Evolutionary conservation across 2,888 invertebrate genomes (phyloP).

Genomic region (Auanema sp.): DNA sequence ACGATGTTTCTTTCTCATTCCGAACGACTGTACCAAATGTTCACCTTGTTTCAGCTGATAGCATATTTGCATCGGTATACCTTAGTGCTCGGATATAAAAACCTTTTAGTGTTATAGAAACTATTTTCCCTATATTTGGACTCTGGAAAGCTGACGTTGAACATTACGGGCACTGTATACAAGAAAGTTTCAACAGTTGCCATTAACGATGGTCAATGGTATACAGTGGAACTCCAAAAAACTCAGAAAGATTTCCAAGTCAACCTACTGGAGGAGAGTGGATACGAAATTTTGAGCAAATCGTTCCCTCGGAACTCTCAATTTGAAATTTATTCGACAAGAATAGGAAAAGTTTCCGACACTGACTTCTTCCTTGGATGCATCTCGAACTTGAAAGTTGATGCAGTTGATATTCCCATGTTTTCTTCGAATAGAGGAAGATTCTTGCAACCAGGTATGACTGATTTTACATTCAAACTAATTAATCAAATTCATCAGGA

Average conservation of each 20-base stretch:
- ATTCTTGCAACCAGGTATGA: slow-evolving; percentile 26
- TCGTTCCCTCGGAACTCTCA: slow-evolving; percentile 24
- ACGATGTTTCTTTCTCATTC: slow-evolving; percentile 46
- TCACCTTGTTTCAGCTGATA: slow-evolving; percentile 56
- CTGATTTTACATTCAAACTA: too few relatives aligned
- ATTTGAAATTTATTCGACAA: slow-evolving; percentile 46
- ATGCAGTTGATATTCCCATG: slow-evolving; percentile 28
- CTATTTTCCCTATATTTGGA: slow-evolving; percentile 31
- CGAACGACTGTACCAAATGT: slow-evolving; percentile 55
- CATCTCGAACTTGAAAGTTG: slow-evolving; percentile 48
- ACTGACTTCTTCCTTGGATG: slow-evolving; percentile 49
- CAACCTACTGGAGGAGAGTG: slow-evolving; percentile 21
- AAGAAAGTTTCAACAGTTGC: slow-evolving; percentile 37
- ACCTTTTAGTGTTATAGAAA: slow-evolving; percentile 14
- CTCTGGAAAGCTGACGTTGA: slow-evolving; percentile 41
- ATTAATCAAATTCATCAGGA: too few relatives aligned
- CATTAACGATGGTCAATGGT: slow-evolving; percentile 59
- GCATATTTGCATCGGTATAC: slow-evolving; percentile 45
- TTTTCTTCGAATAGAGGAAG: slow-evolving; percentile 29
- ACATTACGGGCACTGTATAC: slow-evolving; percentile 34
- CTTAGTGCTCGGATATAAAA: neutral
- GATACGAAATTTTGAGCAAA: slow-evolving; percentile 30
- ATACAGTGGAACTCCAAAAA: slow-evolving; percentile 33
- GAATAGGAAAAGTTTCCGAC: slow-evolving; percentile 39
- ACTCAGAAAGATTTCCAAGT: slow-evolving; percentile 26